Evolutionary conservation across 2,888 invertebrate genomes (phyloP).

Genomic region (Caenorhabditis sinica): DNA sequence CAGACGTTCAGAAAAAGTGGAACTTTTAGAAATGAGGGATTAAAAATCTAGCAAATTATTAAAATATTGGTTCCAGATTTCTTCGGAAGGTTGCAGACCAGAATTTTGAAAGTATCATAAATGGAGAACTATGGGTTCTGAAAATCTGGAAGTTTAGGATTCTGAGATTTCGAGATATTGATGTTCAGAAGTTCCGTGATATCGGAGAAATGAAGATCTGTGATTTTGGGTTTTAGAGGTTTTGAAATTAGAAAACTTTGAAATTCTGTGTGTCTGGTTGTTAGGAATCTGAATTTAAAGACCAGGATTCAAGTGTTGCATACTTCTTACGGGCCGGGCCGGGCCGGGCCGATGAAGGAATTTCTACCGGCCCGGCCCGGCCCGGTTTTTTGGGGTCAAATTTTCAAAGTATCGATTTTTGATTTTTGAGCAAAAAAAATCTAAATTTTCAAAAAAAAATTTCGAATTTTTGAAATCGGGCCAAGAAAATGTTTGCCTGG

Average conservation of each 20-base stretch:
- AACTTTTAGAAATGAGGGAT: too few species aligned
- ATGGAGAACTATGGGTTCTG: neutral
- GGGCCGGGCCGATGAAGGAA: too few species aligned
- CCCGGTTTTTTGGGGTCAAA: neutral
- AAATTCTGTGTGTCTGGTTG: neutral
- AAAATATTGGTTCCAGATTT: too few species aligned
- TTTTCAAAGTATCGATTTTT: too few species aligned
- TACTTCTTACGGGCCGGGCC: too few species aligned
- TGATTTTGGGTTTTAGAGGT: neutral
- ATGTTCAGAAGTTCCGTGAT: neutral
- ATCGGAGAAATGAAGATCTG: neutral
- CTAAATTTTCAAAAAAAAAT: too few species aligned
- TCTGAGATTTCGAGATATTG: neutral
- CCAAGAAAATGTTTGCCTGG: too few species aligned
- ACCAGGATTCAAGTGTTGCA: neutral
- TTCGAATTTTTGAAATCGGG: too few species aligned
- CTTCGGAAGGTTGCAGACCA: too few species aligned
- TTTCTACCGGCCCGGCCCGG: too few species aligned
- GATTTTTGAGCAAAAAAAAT: too few species aligned
- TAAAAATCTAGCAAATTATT: too few species aligned
- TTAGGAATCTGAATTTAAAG: neutral
- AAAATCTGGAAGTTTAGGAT: neutral
- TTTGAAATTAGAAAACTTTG: neutral
- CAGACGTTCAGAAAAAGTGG: neutral
- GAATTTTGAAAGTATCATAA: neutral